These are phyloP conservation scores for Sycophila texana DNA, from an alignment of 2,888 invertebrate genomes.

Conservation along the genomic window DNA sequence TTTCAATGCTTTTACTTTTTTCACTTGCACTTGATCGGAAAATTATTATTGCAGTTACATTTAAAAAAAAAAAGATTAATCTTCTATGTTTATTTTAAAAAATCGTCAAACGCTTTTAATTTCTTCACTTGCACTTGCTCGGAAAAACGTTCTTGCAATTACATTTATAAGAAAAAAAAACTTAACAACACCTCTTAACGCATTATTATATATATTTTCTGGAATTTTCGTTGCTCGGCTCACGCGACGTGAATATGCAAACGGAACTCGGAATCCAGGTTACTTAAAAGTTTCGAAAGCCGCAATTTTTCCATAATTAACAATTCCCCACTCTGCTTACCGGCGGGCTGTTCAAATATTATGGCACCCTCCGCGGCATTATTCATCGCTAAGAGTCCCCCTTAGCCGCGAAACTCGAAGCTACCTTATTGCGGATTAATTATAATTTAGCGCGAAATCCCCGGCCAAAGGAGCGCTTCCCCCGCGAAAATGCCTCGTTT, in stretches of 20 bases:
- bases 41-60: too few relatives aligned
- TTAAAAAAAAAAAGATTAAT: too few relatives aligned
- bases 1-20: too few relatives aligned
- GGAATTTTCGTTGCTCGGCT: constrained; percentile 5
- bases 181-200: too few relatives aligned
- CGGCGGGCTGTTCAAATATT: constrained; percentile 32
- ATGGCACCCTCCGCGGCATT: constrained; percentile 2
- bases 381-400: constrained; percentile 10
- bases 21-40: too few relatives aligned
- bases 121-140: too few relatives aligned
- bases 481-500: background rate
- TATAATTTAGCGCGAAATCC: constrained; percentile 45
- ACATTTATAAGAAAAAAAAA: too few relatives aligned
- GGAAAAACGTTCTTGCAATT: too few relatives aligned
- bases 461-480: background rate
- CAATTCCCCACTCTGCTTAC: background rate
- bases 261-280: too few relatives aligned
- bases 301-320: constrained; percentile 2
- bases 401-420: background rate
- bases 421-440: constrained; percentile 44
- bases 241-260: background rate
- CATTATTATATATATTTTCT: too few relatives aligned
- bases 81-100: too few relatives aligned
- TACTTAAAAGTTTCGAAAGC: background rate
- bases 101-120: too few relatives aligned